Conservation (phyloP, 92 coral and sea anemone genomes). For the Porites lobata region DNA sequence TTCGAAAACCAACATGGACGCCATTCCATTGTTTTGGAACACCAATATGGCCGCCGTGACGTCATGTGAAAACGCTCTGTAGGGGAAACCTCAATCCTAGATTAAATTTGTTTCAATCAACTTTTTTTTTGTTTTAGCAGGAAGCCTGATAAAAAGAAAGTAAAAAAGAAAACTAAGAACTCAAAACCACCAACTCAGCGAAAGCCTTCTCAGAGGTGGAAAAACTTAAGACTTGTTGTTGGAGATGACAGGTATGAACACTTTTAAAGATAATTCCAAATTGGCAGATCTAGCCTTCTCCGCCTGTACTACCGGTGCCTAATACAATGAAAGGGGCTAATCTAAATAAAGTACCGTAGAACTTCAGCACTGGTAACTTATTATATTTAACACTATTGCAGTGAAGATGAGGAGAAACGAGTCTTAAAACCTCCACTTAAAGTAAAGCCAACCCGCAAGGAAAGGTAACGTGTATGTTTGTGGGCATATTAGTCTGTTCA, state of each 20-base stretch:
- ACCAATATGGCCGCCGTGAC: no score
- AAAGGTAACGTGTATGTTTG: background rate
- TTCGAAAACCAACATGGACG: no score
- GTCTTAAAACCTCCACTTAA: constrained; percentile 26
- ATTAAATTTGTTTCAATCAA: background rate
- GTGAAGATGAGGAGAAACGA: constrained; percentile 51
- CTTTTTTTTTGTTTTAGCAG: background rate
- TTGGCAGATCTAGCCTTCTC: no score
- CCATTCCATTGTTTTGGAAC: no score
- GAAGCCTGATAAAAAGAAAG: constrained; percentile 52
- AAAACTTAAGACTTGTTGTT: constrained; percentile 74
- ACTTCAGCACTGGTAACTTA: no score
- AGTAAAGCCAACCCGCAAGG: constrained; percentile 42
- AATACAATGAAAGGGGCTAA: no score
- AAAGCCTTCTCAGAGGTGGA: constrained; percentile 88
- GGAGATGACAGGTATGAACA: constrained; percentile 75
- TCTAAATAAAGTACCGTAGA: no score
- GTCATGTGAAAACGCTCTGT: no score
- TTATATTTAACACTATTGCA: background rate
- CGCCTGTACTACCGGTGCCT: no score
- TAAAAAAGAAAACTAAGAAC: constrained; percentile 39
- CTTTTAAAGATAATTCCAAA: no score
- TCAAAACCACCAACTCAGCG: constrained; percentile 44
- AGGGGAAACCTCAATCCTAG: no score
- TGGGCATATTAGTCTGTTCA: background rate